Conservation (phyloP, 2,888 invertebrate genomes). For the Eupithecia pulchellata region DNA sequence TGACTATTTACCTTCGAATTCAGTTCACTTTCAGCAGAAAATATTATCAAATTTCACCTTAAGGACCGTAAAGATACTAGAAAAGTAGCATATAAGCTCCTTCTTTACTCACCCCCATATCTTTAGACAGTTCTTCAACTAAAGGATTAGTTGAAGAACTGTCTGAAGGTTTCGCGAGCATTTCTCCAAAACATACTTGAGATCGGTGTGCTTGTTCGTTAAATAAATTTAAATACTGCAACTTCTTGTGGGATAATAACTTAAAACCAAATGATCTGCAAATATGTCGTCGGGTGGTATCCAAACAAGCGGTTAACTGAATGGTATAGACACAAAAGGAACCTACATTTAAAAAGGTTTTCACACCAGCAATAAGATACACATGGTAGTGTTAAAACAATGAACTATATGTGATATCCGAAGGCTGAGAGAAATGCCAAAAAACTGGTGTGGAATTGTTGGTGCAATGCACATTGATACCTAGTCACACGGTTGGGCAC, state of each 20-base stretch:
- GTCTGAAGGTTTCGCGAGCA: no score
- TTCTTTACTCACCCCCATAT: no score
- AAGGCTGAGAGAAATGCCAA: slow-evolving; percentile 19
- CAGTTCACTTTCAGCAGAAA: neutral
- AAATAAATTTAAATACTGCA: neutral
- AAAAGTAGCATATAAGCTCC: neutral
- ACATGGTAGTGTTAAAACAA: slow-evolving; percentile 12
- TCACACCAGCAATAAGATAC: neutral
- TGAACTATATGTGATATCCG: slow-evolving; percentile 13
- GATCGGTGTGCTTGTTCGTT: no score
- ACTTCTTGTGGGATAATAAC: neutral
- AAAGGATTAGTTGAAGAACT: no score
- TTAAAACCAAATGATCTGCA: neutral
- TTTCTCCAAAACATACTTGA: neutral
- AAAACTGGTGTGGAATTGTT: slow-evolving; percentile 10
- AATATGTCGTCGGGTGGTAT: neutral
- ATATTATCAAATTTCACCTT: neutral
- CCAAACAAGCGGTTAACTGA: neutral
- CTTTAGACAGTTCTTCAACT: no score
- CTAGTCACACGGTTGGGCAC: neutral
- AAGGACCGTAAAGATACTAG: neutral
- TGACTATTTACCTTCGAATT: neutral
- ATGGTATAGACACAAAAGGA: neutral
- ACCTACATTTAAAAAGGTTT: neutral
- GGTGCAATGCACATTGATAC: slow-evolving; percentile 7